Conservation (phyloP, 2,888 invertebrate genomes). For the Agrotis segetum region DNA sequence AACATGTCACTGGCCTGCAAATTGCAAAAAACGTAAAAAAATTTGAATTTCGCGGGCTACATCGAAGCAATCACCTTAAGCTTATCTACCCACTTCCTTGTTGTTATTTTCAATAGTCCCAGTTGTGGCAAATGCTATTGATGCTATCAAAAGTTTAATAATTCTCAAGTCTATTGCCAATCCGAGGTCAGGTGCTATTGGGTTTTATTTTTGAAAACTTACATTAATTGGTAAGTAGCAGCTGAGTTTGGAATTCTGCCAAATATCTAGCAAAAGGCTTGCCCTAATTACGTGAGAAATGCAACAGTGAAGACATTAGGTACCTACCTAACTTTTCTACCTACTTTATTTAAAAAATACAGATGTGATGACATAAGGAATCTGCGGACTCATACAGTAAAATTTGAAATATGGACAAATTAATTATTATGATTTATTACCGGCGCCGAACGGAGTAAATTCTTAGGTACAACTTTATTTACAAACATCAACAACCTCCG, state of each 20-base stretch:
- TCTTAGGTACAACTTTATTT: slow-evolving; percentile 40
- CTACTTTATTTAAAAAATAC: slow-evolving; percentile 4
- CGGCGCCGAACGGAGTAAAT: slow-evolving; percentile 12
- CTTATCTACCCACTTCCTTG: too few relatives aligned
- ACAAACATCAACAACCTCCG: slow-evolving; percentile 47
- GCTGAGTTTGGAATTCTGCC: slow-evolving; percentile 37
- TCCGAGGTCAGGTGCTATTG: slow-evolving; percentile 3
- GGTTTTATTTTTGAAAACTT: slow-evolving; percentile 28
- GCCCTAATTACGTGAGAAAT: slow-evolving; percentile 24
- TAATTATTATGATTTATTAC: slow-evolving; percentile 12
- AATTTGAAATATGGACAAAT: not conserved
- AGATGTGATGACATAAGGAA: not conserved
- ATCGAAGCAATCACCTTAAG: too few relatives aligned
- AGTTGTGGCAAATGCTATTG: not conserved
- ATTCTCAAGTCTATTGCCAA: slow-evolving; percentile 13
- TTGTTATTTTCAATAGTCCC: slow-evolving; percentile 2
- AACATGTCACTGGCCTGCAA: too few relatives aligned
- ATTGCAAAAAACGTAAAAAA: too few relatives aligned
- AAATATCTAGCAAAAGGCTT: slow-evolving; percentile 29
- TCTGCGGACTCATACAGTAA: not conserved
- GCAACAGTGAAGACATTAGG: slow-evolving; percentile 20
- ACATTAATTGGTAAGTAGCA: slow-evolving; percentile 24
- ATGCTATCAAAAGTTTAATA: not conserved
- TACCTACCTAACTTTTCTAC: slow-evolving; percentile 8
- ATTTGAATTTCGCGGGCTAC: too few relatives aligned